phyloP scores from a whole-genome alignment of 2,113 vertebrate genomes.

The Silurus glanis region DNA sequence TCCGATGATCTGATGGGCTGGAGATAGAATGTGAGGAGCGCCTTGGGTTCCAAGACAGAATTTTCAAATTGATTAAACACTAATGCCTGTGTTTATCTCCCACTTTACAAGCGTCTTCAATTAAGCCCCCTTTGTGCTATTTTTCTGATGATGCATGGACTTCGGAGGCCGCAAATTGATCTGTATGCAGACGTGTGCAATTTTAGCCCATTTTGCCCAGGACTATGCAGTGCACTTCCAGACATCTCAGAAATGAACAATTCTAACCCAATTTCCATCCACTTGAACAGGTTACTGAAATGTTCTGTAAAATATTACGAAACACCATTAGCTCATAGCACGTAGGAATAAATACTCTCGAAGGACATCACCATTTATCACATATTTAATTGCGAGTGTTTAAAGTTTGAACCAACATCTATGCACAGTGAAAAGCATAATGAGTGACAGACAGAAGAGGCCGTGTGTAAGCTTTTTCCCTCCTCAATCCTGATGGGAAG shows the following conservation, averaged over 20 bases:
- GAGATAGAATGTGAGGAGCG: constrained; percentile 30
- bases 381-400: not conserved
- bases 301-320: not conserved
- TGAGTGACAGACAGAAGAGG: not conserved
- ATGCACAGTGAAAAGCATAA: not conserved
- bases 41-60: constrained; percentile 31
- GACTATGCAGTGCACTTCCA: constrained; percentile 43
- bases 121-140: constrained; percentile 66
- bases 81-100: constrained; percentile 55
- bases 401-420: not conserved
- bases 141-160: constrained; percentile 71
- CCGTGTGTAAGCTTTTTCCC: not conserved
- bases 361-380: not conserved
- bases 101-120: constrained; percentile 69
- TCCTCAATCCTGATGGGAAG: constrained; percentile 27
- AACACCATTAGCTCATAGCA: not conserved
- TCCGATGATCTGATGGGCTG: not conserved
- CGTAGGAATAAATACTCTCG: not conserved
- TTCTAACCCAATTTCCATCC: constrained; percentile 1
- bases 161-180: constrained; percentile 69
- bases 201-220: constrained; percentile 61
- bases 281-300: not conserved
- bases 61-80: constrained; percentile 56
- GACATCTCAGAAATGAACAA: constrained; percentile 21
- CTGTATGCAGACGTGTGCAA: constrained; percentile 71